phyloP scores from a whole-genome alignment of 2,113 vertebrate genomes.

The Phasianus colchicus region DNA sequence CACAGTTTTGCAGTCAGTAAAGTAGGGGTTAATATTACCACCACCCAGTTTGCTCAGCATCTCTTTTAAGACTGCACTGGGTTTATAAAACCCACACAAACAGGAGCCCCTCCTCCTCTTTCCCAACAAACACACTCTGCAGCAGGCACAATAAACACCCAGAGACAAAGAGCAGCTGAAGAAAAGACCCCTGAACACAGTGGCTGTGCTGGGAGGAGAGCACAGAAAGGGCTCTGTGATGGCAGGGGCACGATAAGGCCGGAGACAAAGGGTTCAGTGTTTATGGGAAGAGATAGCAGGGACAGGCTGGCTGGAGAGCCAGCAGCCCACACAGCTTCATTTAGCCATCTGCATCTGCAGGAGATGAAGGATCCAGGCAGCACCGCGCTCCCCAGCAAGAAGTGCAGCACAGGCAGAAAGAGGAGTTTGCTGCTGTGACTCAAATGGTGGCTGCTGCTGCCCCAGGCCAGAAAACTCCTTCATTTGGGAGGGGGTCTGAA shows the following conservation, averaged over 20 bases:
- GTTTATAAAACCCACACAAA: slow-evolving; percentile 68
- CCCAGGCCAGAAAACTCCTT: too few species aligned
- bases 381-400: background rate
- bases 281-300: slow-evolving; percentile 57
- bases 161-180: slow-evolving; percentile 53
- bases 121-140: slow-evolving; percentile 40
- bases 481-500: background rate
- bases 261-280: slow-evolving; percentile 74
- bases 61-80: slow-evolving; percentile 56
- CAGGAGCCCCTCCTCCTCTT: slow-evolving; percentile 55
- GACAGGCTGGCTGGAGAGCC: background rate
- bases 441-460: background rate
- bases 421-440: background rate
- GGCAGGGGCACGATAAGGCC: slow-evolving; percentile 60
- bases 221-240: slow-evolving; percentile 66
- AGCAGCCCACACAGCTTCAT: slow-evolving; percentile 61
- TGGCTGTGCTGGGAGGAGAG: slow-evolving; percentile 31
- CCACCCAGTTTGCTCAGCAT: slow-evolving; percentile 59
- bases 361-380: background rate
- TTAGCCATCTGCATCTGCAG: slow-evolving; percentile 65
- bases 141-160: slow-evolving; percentile 60
- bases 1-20: background rate
- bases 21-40: slow-evolving; percentile 39
- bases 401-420: fast-evolving
- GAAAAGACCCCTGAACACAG: slow-evolving; percentile 47